Conservation (phyloP, 2,888 invertebrate genomes). For the Agrochola litura region DNA sequence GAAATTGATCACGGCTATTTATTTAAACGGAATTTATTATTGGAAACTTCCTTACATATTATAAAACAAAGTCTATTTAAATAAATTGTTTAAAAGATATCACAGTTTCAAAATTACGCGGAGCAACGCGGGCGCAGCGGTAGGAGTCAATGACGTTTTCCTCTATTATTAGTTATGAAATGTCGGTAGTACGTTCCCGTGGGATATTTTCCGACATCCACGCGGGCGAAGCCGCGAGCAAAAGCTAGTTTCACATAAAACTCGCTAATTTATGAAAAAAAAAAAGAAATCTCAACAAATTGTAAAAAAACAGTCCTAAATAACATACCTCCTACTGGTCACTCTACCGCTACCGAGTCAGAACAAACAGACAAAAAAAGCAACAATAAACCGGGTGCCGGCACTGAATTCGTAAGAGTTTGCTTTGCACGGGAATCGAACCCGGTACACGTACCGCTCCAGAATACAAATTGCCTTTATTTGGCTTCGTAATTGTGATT, state of each 20-base stretch:
- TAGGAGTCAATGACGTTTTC: no score
- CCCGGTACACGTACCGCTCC: constrained; percentile 55
- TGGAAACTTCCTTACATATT: no score
- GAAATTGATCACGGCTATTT: not conserved
- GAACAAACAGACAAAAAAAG: constrained; percentile 66
- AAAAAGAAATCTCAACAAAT: not conserved
- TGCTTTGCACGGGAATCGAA: constrained; percentile 68
- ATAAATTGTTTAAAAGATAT: no score
- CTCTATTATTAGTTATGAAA: no score
- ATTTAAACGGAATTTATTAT: not conserved
- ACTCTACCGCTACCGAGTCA: constrained; percentile 49
- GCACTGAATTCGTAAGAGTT: constrained; percentile 68
- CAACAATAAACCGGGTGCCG: constrained; percentile 62
- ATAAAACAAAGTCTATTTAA: no score
- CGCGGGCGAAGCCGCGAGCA: no score
- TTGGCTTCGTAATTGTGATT: constrained; percentile 62
- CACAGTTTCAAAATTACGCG: no score
- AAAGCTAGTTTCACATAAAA: no score
- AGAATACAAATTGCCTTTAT: constrained; percentile 68
- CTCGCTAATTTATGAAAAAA: no score
- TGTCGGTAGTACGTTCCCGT: no score
- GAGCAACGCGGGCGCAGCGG: no score
- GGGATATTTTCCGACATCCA: no score
- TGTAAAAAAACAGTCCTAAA: constrained; percentile 9
- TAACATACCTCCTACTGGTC: constrained; percentile 6